A percentile compares a stretch with the other conserved stretches of the same genome.
Evolutionary conservation across 2,888 invertebrate species (phyloP).

Genomic region (Pheosia gnoma): DNA sequence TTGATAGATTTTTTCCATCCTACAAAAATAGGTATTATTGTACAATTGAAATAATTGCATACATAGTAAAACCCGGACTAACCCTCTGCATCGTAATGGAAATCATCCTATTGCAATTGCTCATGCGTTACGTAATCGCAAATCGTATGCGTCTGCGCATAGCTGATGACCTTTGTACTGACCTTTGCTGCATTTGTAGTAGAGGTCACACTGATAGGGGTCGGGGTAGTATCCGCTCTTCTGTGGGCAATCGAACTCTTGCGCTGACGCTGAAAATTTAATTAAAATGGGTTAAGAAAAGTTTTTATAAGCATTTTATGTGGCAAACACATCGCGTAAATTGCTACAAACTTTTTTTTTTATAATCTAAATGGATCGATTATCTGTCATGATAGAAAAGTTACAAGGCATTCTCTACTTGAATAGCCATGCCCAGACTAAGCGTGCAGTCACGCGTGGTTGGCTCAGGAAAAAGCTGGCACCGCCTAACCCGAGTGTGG

Average conservation of each 20-base stretch:
- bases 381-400: too few species aligned
- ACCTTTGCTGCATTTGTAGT: conserved; percentile 89
- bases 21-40: too few species aligned
- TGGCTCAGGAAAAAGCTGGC: too few species aligned
- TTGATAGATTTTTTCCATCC: too few species aligned
- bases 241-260: conserved; percentile 88
- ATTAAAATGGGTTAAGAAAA: neutral
- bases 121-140: conserved; percentile 5
- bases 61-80: conserved; percentile 28
- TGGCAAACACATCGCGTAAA: too few species aligned
- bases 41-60: conserved; percentile 6
- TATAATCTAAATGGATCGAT: too few species aligned
- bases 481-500: too few species aligned
- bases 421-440: too few species aligned
- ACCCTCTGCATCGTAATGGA: conserved; percentile 9
- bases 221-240: conserved; percentile 90
- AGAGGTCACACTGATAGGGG: conserved; percentile 90
- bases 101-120: conserved; percentile 13
- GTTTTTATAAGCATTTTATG: too few species aligned
- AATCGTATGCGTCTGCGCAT: conserved; percentile 14
- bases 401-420: too few species aligned
- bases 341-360: too few species aligned
- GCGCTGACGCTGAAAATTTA: conserved; percentile 68
- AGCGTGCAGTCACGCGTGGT: too few species aligned
- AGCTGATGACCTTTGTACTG: conserved; percentile 64